These are phyloP conservation scores for Benitochromis conjunctus DNA, from an alignment of 2,113 vertebrate genomes.

Conservation along the genomic window DNA sequence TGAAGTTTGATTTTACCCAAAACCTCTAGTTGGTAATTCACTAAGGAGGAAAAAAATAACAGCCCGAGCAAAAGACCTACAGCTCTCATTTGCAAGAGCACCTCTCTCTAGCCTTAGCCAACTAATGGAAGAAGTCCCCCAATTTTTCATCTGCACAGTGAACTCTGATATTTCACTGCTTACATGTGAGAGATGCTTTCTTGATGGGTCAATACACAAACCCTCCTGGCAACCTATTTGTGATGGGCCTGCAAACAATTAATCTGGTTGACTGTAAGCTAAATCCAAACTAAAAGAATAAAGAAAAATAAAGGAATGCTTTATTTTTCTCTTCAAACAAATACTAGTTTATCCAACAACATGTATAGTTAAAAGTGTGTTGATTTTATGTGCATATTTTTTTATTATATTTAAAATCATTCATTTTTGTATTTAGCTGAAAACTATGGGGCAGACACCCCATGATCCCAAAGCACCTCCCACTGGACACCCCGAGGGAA, in stretches of 20 bases:
- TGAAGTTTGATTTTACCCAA: background rate
- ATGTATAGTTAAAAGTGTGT: background rate
- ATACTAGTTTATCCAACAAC: too few relatives aligned
- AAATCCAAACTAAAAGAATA: background rate
- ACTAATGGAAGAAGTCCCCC: background rate
- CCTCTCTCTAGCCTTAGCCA: background rate
- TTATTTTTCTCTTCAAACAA: background rate
- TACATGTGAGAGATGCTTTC: background rate
- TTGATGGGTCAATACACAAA: background rate
- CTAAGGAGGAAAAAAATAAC: background rate
- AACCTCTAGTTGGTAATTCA: background rate
- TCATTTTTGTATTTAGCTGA: background rate
- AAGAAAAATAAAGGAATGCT: background rate
- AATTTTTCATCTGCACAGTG: background rate
- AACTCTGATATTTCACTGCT: background rate
- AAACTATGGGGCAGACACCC: background rate
- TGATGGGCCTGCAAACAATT: background rate
- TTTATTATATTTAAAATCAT: background rate
- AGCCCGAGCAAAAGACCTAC: background rate
- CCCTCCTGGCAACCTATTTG: background rate
- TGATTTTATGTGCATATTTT: background rate
- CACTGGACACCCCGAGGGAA: too few relatives aligned
- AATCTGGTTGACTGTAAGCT: background rate
- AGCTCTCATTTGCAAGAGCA: background rate
- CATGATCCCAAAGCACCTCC: too few relatives aligned